A percentile compares a stretch with the other conserved stretches of the same genome.
Evolutionary conservation across 2,113 vertebrate genomes (phyloP).

Genomic region (Oplegnathus fasciatus): DNA sequence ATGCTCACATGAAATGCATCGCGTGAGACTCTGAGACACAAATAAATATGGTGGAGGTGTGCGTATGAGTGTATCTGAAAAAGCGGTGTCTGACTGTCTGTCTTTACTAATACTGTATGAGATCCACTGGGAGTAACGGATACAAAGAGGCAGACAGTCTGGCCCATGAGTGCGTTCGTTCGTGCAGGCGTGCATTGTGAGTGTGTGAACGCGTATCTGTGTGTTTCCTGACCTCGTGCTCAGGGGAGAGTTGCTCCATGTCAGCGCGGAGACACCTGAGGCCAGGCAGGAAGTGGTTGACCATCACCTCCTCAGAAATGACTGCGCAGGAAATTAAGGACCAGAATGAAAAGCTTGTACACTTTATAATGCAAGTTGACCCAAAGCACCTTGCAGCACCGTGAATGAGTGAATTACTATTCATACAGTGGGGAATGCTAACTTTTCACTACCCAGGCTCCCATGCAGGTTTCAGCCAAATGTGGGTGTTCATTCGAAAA

Average conservation of each 20-base stretch:
- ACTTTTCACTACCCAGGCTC: background rate
- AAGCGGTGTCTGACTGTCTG: slow-evolving; percentile 39
- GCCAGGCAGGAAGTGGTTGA: slow-evolving; percentile 97
- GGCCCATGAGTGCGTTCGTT: background rate
- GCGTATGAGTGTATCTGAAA: slow-evolving; percentile 50
- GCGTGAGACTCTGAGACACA: slow-evolving; percentile 61
- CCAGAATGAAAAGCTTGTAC: background rate
- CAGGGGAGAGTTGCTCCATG: slow-evolving; percentile 98
- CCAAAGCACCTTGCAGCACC: background rate
- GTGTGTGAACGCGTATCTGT: background rate
- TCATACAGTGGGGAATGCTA: background rate
- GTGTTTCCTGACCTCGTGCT: slow-evolving; percentile 91
- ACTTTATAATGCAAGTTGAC: background rate
- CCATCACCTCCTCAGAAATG: slow-evolving; percentile 99
- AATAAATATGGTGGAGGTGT: slow-evolving; percentile 65
- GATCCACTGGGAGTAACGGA: background rate
- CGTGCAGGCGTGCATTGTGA: no score
- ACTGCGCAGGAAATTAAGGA: slow-evolving; percentile 89
- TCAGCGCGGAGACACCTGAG: slow-evolving; percentile 95
- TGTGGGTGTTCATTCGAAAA: background rate
- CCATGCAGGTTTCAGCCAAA: background rate
- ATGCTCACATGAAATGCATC: slow-evolving; percentile 66
- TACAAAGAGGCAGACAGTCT: background rate
- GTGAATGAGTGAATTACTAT: background rate
- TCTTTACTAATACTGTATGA: background rate